These are phyloP conservation scores for Astyanax mexicanus DNA, from an alignment of 2,797 vertebrate species.

Conservation along the genomic window DNA sequence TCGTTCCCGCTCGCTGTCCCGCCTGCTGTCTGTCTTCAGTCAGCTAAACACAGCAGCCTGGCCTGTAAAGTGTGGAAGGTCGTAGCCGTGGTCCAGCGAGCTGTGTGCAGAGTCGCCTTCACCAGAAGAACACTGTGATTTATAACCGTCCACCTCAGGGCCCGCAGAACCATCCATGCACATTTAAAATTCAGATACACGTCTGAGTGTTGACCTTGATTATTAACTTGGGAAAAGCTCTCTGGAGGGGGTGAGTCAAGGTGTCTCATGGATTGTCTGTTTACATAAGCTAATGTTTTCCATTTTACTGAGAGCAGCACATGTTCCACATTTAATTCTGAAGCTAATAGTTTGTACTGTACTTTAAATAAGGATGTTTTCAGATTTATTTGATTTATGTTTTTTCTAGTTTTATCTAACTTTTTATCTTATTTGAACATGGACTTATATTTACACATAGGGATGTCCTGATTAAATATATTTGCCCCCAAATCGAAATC, in stretches of 20 bases:
- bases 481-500: no score
- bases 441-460: no score
- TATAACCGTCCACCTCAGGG: conserved; percentile 12
- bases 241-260: background rate
- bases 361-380: background rate
- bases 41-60: conserved; percentile 60
- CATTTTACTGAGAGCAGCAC: background rate
- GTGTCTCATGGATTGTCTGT: conserved; percentile 2
- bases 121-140: conserved; percentile 18
- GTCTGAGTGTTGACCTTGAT: conserved; percentile 5
- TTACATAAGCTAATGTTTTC: conserved; percentile 4
- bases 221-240: conserved; percentile 1
- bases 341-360: background rate
- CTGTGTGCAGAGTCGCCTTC: background rate
- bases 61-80: background rate
- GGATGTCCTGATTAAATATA: no score
- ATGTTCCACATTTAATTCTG: background rate
- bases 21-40: conserved; percentile 58
- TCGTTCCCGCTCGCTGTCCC: conserved; percentile 44
- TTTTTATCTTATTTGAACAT: no score
- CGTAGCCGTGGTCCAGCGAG: conserved; percentile 1
- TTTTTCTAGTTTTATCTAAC: no score
- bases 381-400: no score
- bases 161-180: background rate
- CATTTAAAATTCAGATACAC: background rate